Evolutionary conservation across 2,888 invertebrate genomes (phyloP), one percentile per base, ranked within the genome.

Genomic region (Drosophila mimica): DNA sequence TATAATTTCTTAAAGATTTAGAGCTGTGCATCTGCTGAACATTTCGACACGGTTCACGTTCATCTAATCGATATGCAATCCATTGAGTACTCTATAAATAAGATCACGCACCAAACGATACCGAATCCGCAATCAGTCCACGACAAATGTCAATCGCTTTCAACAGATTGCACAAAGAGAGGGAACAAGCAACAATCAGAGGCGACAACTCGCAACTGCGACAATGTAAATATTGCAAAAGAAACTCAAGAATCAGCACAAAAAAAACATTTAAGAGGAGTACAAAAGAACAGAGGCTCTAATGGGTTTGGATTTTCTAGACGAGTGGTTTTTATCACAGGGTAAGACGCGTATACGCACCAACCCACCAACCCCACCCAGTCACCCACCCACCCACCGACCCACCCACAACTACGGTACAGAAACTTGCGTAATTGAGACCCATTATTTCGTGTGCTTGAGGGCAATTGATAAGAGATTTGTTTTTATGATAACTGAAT

Each of bases 291-390:
- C 58, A 66, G 73, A 72, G 59, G 70, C 79, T 70, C 79, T 76
- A 83, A 88, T 88, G 88, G 86, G 86, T 86, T 89, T 92, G 91
- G 92, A 92, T 91, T 92, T 92, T 91, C 89, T 92, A 83, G 92
- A 92, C 81, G 92, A 92, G 84, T 92, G 92, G 92, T 92, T 92
- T 89, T 88, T 92, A 89, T 92, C 92, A 78, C 92, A 92, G 92
- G 92, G 92, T 92, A 92, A 92, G 88, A 74, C 70, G 54, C 28
- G 17, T 51, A 51, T 56, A 40, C 40, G 63, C 63, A 25, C 25
- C 25, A 25, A 25, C 36, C 25, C 1, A n/a, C 54, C 28, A 30
- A 25, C 20, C 46, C 17, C 17, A 36, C 1, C 53, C 52, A 54
- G n/a, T 53, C 60, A 40, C 40, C 30, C 30, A 51, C 68, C 25